Evolutionary conservation across 2,797 vertebrate species (phyloP), one percentile per base, ranked within the genome.

Genomic region (Hapalemur alaotrensis): DNA sequence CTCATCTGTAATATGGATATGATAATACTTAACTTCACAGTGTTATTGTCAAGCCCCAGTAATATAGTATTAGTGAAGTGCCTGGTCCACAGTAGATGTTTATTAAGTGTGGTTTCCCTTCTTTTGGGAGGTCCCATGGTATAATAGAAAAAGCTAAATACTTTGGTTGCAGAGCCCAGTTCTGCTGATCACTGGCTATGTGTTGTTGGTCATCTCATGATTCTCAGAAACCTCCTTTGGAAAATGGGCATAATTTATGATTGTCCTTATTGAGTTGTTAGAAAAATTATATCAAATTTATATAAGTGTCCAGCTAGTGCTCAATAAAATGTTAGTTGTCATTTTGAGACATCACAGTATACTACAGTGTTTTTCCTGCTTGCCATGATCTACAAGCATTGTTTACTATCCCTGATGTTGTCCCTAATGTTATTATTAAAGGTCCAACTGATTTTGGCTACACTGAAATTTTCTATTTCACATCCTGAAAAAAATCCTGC

Each of bases 381-480:
- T 78, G 73, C n/a, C 17, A 1, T 88, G 48, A 65, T 83, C 52
- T 35, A 7, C 7, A 46, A 78, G n/a, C 35, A 91, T 32, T 85
- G 9, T 73, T 81, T 84, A 73, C 52, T 84, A 52, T 82, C 8
- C 32, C 30, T 48, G n/a, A 1, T 79, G 15, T 69, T 78, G 30
- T 78, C 6, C 14, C 65, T 65, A 75, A 52, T 17, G 52, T 25
- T 85, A 43, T 57, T 85, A 41, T 38, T 67, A 63, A 88, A 70
- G 28, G 23, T 50, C 67, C 7, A 80, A n/a, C 63, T 96, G 43
- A 54, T 95, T 95, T 93, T 54, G 32, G 25, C 25, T 32, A n/a
- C 76, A 61, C 61, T 80, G 38, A 76, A 92, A 82, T 72, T 86
- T 92, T 88, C 23, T 82, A 7, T 85, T 92, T 94, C 69, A 88